Evolutionary conservation across 2,797 vertebrate species (phyloP).

Genomic region (Myripristis murdjan): DNA sequence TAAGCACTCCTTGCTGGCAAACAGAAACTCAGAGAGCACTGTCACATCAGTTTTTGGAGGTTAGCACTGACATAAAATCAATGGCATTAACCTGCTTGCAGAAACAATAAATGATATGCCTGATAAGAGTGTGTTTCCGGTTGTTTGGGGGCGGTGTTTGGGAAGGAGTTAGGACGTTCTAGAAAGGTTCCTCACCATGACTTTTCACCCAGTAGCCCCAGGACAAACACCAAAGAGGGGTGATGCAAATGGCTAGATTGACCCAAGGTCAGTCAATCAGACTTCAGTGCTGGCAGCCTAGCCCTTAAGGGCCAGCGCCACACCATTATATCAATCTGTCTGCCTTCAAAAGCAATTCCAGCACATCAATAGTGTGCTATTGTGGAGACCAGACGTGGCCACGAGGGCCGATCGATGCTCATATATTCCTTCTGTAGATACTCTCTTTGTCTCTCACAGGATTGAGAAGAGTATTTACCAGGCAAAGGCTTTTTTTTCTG

Average conservation of each 20-base stretch:
- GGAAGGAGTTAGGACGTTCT: constrained; percentile 24
- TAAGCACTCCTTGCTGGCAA: constrained; percentile 28
- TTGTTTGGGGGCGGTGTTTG: constrained; percentile 21
- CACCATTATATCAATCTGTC: constrained; percentile 82
- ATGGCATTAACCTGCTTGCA: constrained; percentile 75
- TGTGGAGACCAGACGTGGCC: constrained; percentile 78
- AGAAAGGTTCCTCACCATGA: constrained; percentile 27
- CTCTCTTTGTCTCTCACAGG: constrained; percentile 71
- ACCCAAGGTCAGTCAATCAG: constrained; percentile 85
- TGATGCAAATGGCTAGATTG: constrained; percentile 77
- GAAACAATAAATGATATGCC: constrained; percentile 69
- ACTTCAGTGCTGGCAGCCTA: constrained; percentile 67
- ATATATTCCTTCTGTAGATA: constrained; percentile 76
- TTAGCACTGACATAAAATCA: constrained; percentile 77
- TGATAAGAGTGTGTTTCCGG: constrained; percentile 61
- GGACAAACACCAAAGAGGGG: constrained; percentile 57
- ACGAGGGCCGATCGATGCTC: constrained; percentile 78
- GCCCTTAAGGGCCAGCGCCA: constrained; percentile 73
- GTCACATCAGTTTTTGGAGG: constrained; percentile 56
- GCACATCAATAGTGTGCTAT: constrained; percentile 81
- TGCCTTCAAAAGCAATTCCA: constrained; percentile 86
- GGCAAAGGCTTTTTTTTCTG: constrained; percentile 50
- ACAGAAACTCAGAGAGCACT: constrained; percentile 16
- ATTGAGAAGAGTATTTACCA: constrained; percentile 70
- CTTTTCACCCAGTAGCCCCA: constrained; percentile 20